These are phyloP conservation scores for Spilosoma lubricipeda DNA, from an alignment of 2,888 invertebrate genomes.

Conservation along the genomic window DNA sequence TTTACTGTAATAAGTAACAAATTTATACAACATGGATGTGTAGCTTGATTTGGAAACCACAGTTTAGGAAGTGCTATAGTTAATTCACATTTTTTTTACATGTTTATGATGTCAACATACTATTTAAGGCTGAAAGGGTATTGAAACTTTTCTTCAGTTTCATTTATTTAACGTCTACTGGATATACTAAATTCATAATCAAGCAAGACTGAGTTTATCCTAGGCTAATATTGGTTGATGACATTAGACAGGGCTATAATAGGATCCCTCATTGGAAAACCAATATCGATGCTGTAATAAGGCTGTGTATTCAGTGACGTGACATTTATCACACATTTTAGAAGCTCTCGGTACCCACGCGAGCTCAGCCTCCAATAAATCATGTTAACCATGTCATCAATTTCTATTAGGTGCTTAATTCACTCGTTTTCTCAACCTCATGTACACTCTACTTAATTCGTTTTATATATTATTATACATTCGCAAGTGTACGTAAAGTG, in stretches of 20 bases:
- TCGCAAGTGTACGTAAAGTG: neutral
- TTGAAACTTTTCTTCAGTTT: too few species aligned
- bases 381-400: constrained; percentile 40
- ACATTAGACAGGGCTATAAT: constrained; percentile 1
- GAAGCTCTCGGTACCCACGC: neutral
- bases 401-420: constrained; percentile 45
- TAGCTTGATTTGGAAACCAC: too few species aligned
- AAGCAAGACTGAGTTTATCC: neutral
- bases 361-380: constrained; percentile 28
- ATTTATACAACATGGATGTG: too few species aligned
- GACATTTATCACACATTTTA: constrained; percentile 11
- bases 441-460: constrained; percentile 9
- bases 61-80: too few species aligned
- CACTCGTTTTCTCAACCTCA: constrained; percentile 31
- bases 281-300: constrained; percentile 4
- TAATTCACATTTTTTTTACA: too few species aligned
- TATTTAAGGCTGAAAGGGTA: too few species aligned
- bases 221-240: neutral
- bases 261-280: neutral
- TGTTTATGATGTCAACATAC: too few species aligned
- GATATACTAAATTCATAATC: neutral
- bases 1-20: too few species aligned
- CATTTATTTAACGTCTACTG: neutral
- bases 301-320: neutral
- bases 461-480: neutral